These are phyloP conservation scores for Oscheius sp. DNA, from an alignment of 2,888 invertebrate species.

Conservation along the genomic window DNA sequence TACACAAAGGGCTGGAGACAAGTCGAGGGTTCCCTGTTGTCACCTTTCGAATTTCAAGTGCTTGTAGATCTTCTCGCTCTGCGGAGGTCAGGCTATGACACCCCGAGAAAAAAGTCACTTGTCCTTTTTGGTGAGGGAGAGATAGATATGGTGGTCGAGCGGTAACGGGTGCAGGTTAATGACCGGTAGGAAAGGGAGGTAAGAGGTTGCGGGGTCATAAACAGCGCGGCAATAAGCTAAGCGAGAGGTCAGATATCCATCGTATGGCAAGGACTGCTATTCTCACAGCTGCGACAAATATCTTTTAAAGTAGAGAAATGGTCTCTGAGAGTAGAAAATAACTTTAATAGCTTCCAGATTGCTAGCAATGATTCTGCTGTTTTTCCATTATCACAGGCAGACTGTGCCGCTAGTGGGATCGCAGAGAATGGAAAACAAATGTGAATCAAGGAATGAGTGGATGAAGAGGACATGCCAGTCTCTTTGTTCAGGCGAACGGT, in stretches of 20 bases:
- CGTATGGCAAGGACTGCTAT: neutral
- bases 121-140: neutral
- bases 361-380: too few relatives aligned
- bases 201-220: slow-evolving; percentile 23
- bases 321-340: neutral
- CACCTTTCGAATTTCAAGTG: slow-evolving; percentile 26
- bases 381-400: too few relatives aligned
- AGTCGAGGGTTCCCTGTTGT: slow-evolving; percentile 28
- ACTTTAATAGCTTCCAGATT: too few relatives aligned
- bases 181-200: slow-evolving; percentile 18
- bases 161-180: slow-evolving; percentile 18
- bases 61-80: slow-evolving; percentile 6
- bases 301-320: neutral
- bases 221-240: slow-evolving; percentile 23
- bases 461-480: too few relatives aligned
- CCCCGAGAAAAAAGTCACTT: slow-evolving; percentile 3
- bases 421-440: too few relatives aligned
- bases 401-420: too few relatives aligned
- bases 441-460: too few relatives aligned
- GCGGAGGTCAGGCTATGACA: slow-evolving; percentile 25
- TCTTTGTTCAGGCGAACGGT: too few relatives aligned
- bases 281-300: slow-evolving; percentile 22
- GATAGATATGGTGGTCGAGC: neutral
- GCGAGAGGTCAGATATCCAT: slow-evolving; percentile 30
- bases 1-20: neutral